Percentiles rank a stretch among this genome's conserved stretches.
Evolutionary conservation across 2,888 invertebrate species (phyloP).

Genomic region (Melikaiella ostensackeni): DNA sequence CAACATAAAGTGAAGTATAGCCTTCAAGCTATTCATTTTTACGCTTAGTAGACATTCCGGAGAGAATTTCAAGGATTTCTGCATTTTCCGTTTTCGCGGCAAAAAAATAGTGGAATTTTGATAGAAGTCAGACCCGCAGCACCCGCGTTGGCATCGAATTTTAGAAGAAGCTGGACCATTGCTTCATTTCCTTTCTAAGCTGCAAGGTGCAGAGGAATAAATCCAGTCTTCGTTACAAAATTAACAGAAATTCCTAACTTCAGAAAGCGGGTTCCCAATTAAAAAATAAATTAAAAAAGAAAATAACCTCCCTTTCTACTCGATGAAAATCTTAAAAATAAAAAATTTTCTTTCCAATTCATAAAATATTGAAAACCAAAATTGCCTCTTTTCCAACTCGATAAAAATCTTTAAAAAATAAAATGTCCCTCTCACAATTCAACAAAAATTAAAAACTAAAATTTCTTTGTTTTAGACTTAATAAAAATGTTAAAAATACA

Average conservation of each 20-base stretch:
- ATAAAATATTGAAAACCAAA: too few species aligned
- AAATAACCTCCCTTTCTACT: too few species aligned
- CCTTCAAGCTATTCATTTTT: background rate
- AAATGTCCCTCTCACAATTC: too few species aligned
- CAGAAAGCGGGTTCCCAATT: slow-evolving; percentile 79
- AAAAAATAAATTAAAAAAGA: too few species aligned
- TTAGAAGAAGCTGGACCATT: slow-evolving; percentile 79
- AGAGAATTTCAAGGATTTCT: background rate
- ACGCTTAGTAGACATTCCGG: background rate
- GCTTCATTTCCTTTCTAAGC: slow-evolving; percentile 77
- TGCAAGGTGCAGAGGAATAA: slow-evolving; percentile 83
- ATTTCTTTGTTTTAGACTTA: too few species aligned
- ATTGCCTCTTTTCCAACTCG: too few species aligned
- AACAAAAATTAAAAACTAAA: too few species aligned
- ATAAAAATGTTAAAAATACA: too few species aligned
- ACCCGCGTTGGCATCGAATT: slow-evolving; percentile 79
- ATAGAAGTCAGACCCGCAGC: slow-evolving; percentile 78
- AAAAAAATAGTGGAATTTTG: slow-evolving; percentile 75
- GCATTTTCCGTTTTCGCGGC: background rate
- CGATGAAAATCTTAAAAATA: too few species aligned
- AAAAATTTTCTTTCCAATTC: too few species aligned
- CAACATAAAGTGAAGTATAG: background rate
- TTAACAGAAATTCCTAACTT: slow-evolving; percentile 81
- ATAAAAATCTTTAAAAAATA: too few species aligned
- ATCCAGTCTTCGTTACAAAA: slow-evolving; percentile 80